Evolutionary conservation across 2,797 vertebrate species (phyloP), one percentile per base, ranked within the genome.

Genomic region (Chiloscyllium punctatum): DNA sequence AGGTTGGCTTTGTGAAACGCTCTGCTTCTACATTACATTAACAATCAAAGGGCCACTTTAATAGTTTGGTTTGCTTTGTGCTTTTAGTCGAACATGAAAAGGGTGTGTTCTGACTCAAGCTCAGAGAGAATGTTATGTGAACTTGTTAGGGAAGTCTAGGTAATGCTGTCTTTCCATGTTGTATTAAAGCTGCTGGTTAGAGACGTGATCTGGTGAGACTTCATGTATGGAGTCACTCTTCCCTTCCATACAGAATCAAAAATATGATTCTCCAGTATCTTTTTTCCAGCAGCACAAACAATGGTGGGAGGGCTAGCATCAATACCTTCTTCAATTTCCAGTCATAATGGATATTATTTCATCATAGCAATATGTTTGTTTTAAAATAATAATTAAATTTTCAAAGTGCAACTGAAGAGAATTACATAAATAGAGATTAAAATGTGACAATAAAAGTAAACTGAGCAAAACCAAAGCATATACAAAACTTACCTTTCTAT

Each of bases 111-210:
- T 68, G 37, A 4, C 21, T 92, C 68, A 69, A 68, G 90, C 90
- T 92, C 25, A n/a, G 15, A 92, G 62, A 9, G 90, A 33, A 68
- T 92, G 57, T 42, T 37, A 4, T 27, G 21, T 92, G 7, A 18
- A 92, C n/a, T 92, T 69, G n/a, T 25, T 37, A 92, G 66, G 62
- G 2, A 4, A 68, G 6, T 84, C 11, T 79, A 48, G 82, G 18
- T 6, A 25, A 25, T 42, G 66, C 66, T n/a, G n/a, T 69, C 62
- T n/a, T 15, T 90, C 15, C n/a, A 25, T 92, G 11, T 92, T 92
- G 68, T 92, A 92, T 92, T 92, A 69, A 68, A 92, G 37, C 90
- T 92, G n/a, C n/a, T 69, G 37, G n/a, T 42, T 53, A 25, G 18
- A 25, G 21, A 23, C 16, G 1, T 11, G 23, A 37, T 6, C 42